phyloP scores from a whole-genome alignment of 2,113 vertebrate species.

The Ictalurus punctatus region DNA sequence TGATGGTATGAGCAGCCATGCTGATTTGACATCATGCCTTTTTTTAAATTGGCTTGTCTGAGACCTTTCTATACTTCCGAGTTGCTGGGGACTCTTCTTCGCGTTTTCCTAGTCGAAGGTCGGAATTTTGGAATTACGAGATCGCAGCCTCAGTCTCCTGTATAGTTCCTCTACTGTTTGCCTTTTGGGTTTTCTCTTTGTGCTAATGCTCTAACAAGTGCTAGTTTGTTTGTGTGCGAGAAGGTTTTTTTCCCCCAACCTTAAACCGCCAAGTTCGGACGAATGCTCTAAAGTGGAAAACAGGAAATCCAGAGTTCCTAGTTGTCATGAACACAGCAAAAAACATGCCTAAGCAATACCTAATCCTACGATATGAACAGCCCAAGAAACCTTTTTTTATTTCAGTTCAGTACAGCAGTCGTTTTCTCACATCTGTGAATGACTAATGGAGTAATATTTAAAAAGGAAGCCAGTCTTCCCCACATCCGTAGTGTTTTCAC shows the following conservation, averaged over 20 bases:
- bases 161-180: not conserved
- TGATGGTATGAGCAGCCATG: not conserved
- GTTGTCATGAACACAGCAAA: not conserved
- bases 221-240: not conserved
- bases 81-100: not conserved
- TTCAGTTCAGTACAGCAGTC: not conserved
- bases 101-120: not conserved
- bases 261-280: not conserved
- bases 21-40: not conserved
- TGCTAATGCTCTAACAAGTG: too few relatives aligned
- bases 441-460: constrained; percentile 4
- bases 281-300: not conserved
- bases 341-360: not conserved
- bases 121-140: not conserved
- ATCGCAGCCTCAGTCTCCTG: not conserved
- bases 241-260: not conserved
- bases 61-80: not conserved
- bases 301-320: not conserved
- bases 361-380: not conserved
- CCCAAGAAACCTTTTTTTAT: not conserved
- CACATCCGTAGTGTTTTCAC: constrained; percentile 31
- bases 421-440: constrained; percentile 27
- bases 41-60: not conserved
- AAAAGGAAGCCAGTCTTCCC: constrained; percentile 28
- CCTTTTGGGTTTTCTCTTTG: not conserved